Evolutionary conservation across 2,113 vertebrate genomes (phyloP), one percentile per base, ranked within the genome.

Genomic region (Delphinus delphis): DNA sequence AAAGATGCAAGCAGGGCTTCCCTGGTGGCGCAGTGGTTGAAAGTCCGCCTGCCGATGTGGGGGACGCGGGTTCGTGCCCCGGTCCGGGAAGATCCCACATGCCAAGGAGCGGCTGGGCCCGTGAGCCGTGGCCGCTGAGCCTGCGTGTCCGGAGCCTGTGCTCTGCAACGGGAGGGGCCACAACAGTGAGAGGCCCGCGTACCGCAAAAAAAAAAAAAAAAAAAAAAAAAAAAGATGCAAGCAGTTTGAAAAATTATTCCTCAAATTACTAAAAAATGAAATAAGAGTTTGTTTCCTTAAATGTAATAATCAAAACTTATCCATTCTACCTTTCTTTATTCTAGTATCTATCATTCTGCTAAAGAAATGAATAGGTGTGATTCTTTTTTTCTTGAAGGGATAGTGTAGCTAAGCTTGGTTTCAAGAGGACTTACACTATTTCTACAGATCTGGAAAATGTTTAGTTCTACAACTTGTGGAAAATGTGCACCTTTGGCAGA

Each of bases 401-500:
- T 53, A 60, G 2, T 36, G 33, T 4, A 58, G 2, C 2, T 33
- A 76, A 33, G 38, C 4, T 77, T 38, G 25, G 2, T 84, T 83
- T 92, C 17, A 85, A 55, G 8, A 81, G 26, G 21, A 68, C 13
- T 84, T 84, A 87, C 6, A 73, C 26, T 73, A n/a, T 83, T 90
- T 90, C 25, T 88, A 79, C 38, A 26, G 25, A 90, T 92, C 55
- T 63, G 44, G 44, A 88, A 76, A 13, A 82, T 44, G 55, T 36
- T 93, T 96, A 70, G 44, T 93, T 89, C 26, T 60, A 47, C n/a
- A 73, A 74, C 44, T 76, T 44, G 41, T 81, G 20, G 10, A 68
- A 76, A 97, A 97, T 88, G 23, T 81, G 50, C 81, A 95, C 58
- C 60, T 97, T 93, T 96, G 90, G 17, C 23, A 93, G 77, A 68